These are phyloP conservation scores for Tetanocera ferruginea DNA, from an alignment of 2,888 invertebrate genomes.

Conservation along the genomic window DNA sequence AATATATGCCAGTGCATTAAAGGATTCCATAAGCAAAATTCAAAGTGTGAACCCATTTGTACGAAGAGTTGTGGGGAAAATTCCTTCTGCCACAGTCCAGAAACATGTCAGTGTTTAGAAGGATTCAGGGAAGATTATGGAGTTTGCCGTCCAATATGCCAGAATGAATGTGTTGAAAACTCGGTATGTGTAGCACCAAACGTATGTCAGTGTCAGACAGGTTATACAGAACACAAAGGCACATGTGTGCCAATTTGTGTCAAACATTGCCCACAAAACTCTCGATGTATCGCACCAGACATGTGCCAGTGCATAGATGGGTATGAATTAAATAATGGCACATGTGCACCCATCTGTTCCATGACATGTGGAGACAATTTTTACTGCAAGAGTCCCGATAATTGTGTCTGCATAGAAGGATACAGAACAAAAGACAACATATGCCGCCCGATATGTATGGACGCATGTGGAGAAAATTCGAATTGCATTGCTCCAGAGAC, in stretches of 20 bases:
- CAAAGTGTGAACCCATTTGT: background rate
- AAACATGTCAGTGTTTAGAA: background rate
- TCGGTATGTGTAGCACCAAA: background rate
- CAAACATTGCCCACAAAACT: background rate
- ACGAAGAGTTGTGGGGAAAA: background rate
- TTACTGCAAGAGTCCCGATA: background rate
- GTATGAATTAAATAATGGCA: background rate
- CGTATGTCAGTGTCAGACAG: background rate
- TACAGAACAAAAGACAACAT: background rate
- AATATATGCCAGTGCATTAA: too few species aligned
- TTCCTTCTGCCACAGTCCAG: background rate
- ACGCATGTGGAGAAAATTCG: background rate
- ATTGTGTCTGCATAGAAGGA: background rate
- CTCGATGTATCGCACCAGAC: background rate
- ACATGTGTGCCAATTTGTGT: background rate
- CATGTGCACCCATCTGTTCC: background rate
- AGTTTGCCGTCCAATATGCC: background rate
- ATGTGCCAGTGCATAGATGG: background rate
- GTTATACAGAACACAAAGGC: background rate
- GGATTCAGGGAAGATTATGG: background rate
- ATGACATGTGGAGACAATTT: background rate
- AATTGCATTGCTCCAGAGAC: background rate
- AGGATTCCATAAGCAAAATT: too few species aligned
- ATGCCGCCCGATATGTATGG: background rate
- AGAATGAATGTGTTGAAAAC: background rate